Conservation (phyloP, 2,888 invertebrate genomes). For the Noctua comes region DNA sequence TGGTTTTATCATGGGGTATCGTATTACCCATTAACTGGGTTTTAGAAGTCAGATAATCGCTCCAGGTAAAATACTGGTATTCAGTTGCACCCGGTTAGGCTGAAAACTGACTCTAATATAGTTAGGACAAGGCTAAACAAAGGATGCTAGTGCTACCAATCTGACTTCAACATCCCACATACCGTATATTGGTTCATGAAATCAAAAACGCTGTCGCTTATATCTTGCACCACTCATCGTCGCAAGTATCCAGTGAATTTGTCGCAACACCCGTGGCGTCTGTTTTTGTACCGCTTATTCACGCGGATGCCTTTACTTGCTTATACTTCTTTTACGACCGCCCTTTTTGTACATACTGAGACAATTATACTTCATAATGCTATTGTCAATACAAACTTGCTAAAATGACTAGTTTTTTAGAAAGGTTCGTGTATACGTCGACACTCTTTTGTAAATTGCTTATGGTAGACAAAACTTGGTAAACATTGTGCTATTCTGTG, state of each 20-base stretch:
- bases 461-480: neutral
- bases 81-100: too few relatives aligned
- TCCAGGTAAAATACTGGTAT: too few relatives aligned
- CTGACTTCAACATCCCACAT: too few relatives aligned
- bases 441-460: slow-evolving; percentile 10
- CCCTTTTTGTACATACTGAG: slow-evolving; percentile 54
- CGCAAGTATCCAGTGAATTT: slow-evolving; percentile 72
- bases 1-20: too few relatives aligned
- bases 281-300: slow-evolving; percentile 76
- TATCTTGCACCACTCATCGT: slow-evolving; percentile 69
- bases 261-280: slow-evolving; percentile 77
- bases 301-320: slow-evolving; percentile 71
- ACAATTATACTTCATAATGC: slow-evolving; percentile 63
- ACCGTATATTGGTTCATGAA: neutral
- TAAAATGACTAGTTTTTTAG: slow-evolving; percentile 28
- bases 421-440: slow-evolving; percentile 25
- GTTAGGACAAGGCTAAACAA: too few relatives aligned
- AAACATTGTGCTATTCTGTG: neutral
- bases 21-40: too few relatives aligned
- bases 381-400: slow-evolving; percentile 44
- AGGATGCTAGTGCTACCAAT: too few relatives aligned
- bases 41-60: too few relatives aligned
- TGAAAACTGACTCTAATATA: too few relatives aligned
- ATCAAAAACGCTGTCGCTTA: slow-evolving; percentile 18
- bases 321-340: slow-evolving; percentile 62